These are phyloP conservation scores for Dinothrombium tinctorium DNA, from an alignment of 1,140 invertebrate genomes.

Conservation along the genomic window DNA sequence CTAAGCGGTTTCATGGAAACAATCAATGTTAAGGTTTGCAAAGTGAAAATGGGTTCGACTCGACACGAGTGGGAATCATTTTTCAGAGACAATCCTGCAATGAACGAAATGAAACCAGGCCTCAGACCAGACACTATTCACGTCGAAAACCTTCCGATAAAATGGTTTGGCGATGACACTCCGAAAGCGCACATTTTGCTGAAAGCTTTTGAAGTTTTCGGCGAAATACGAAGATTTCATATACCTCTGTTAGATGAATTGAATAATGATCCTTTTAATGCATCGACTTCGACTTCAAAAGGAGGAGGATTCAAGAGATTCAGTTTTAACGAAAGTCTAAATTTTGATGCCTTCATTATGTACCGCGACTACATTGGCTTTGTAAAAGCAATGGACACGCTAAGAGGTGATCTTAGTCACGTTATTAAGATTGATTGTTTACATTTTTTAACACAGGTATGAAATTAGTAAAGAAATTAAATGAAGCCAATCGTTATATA, in stretches of 20 bases:
- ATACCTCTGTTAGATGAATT: conserved; percentile 49
- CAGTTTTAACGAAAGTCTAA: conserved; percentile 38
- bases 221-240: conserved; percentile 55
- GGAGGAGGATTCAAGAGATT: conserved; percentile 23
- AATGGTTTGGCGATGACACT: conserved; percentile 32
- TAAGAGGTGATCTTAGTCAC: too few species aligned
- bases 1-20: conserved; percentile 52
- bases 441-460: too few species aligned
- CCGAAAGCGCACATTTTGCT: conserved; percentile 48
- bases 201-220: conserved; percentile 67
- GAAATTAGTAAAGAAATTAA: conserved; percentile 54
- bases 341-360: conserved; percentile 65
- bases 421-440: too few species aligned
- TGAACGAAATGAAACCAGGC: conserved; percentile 89
- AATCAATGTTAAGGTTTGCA: conserved; percentile 51
- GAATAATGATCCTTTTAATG: too few species aligned
- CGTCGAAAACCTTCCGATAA: conserved; percentile 30
- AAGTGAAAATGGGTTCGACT: conserved; percentile 50
- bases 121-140: conserved; percentile 83
- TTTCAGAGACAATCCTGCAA: conserved; percentile 75
- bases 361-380: conserved; percentile 84
- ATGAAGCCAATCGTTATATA: conserved; percentile 17
- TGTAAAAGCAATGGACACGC: conserved; percentile 73
- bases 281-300: background rate
- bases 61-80: conserved; percentile 82